Evolutionary conservation across 2,797 vertebrate species (phyloP), one percentile per base, ranked within the genome.

Genomic region (Poecilia gillii): DNA sequence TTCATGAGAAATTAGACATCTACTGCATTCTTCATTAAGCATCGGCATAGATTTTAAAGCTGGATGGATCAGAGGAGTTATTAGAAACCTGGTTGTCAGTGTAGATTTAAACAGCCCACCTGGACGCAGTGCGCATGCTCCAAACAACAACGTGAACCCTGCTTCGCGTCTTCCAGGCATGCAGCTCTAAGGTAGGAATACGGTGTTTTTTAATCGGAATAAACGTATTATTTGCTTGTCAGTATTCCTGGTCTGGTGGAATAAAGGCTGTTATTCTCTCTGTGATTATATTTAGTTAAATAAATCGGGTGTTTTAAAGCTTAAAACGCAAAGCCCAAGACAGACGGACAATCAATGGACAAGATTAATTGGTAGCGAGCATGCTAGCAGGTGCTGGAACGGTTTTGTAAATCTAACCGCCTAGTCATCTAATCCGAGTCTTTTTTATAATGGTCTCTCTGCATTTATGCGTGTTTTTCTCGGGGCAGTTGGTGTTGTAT

Each of bases 71-170:
- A 39, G 33, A 39, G 31, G 62, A 20, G 31, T 6, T 8, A 4
- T 0, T 9, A 68, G 20, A 11, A 41, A 39, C 39, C 36, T n/a
- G 39, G 4, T 13, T 14, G 66, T 13, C 66, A 14, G 23, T 43
- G 39, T 47, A 2, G 64, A 53, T 85, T 33, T 68, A 77, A 18
- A 49, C 70, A 62, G 25, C 66, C 83, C 87, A 86, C 82, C 85
- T 82, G 88, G 80, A 72, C 59, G 39, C 68, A 90, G 55, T 91
- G 93, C 95, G 94, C 95, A 95, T 94, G 95, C 88, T 0, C 87
- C 57, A 83, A 73, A 20, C 80, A 70, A 82, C 77, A 76, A 84
- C 68, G 79, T 79, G 86, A 91, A 68, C 3, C 64, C 83, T 9
- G 87, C 87, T 57, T 77, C 81, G 57, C 81, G 90, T 93, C 91